Percentiles rank a stretch among this genome's conserved stretches.
phyloP scores from a whole-genome alignment of 2,888 invertebrate genomes.

The Callyntrura guangdongensis region DNA sequence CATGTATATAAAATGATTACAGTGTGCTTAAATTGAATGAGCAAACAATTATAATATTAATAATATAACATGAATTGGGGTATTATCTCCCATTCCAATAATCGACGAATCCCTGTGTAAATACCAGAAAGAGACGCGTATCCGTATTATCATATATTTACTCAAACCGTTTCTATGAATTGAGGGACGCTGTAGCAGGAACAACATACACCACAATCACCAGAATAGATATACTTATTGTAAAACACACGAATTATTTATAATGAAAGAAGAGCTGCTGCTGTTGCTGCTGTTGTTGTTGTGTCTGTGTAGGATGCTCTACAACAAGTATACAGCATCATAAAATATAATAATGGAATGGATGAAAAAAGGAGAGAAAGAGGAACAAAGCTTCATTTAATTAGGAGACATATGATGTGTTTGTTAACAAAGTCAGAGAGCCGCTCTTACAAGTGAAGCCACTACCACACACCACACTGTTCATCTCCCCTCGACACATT shows the following conservation, averaged over 20 bases:
- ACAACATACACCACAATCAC: background rate
- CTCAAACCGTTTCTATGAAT: slow-evolving; percentile 27
- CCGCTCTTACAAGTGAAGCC: slow-evolving; percentile 80
- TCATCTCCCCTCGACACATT: slow-evolving; percentile 76
- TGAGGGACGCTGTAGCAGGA: slow-evolving; percentile 9
- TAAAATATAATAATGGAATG: slow-evolving; percentile 53
- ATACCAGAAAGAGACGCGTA: slow-evolving; percentile 51
- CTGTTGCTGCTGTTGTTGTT: background rate
- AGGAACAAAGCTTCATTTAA: slow-evolving; percentile 83
- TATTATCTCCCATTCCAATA: slow-evolving; percentile 61
- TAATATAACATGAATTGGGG: slow-evolving; percentile 65
- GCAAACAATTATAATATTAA: slow-evolving; percentile 77
- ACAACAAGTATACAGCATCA: background rate
- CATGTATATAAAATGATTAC: slow-evolving; percentile 67
- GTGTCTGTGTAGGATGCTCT: background rate
- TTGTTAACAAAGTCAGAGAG: slow-evolving; percentile 79
- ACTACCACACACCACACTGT: slow-evolving; percentile 60
- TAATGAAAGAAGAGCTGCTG: background rate
- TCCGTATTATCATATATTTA: slow-evolving; percentile 29
- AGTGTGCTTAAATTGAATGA: slow-evolving; percentile 73
- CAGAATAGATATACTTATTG: background rate
- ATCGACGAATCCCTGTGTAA: slow-evolving; percentile 73
- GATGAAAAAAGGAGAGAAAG: slow-evolving; percentile 63
- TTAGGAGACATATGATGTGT: slow-evolving; percentile 84
- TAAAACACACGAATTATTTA: background rate